Evolutionary conservation across 2,797 vertebrate genomes (phyloP).

Genomic region (Tadarida brasiliensis): DNA sequence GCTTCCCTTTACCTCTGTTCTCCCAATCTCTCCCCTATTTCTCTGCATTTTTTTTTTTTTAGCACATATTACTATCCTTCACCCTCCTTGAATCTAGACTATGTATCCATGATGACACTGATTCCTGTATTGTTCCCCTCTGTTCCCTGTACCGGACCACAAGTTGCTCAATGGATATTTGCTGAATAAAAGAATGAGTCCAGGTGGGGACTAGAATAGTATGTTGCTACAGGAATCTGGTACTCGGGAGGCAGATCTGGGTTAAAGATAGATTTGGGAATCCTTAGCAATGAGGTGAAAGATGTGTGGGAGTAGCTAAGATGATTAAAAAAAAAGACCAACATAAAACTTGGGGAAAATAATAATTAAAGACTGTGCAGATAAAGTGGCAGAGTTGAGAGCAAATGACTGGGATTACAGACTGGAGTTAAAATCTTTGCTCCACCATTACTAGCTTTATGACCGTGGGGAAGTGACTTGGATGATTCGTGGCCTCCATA

Average conservation of each 20-base stretch:
- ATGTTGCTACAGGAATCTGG: not conserved
- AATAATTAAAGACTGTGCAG: conserved; percentile 25
- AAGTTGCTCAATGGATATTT: conserved; percentile 20
- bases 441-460: not conserved
- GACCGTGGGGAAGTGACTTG: not conserved
- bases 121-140: not conserved
- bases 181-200: conserved; percentile 41
- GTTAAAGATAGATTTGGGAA: conserved; percentile 62
- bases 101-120: not conserved
- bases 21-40: not conserved
- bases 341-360: conserved; percentile 8
- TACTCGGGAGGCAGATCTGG: conserved; percentile 48
- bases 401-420: not conserved
- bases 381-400: not conserved
- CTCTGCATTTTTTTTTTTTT: not conserved
- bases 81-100: not conserved
- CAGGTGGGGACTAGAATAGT: not conserved
- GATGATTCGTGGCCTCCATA: not conserved
- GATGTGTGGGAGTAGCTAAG: not conserved
- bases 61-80: not conserved
- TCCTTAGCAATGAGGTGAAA: conserved; percentile 1
- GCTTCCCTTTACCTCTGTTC: not conserved
- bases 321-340: not conserved
- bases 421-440: conserved; percentile 26
- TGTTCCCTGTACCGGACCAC: not conserved